phyloP scores from a whole-genome alignment of 2,113 vertebrate genomes.

The Corydoras maculifer region DNA sequence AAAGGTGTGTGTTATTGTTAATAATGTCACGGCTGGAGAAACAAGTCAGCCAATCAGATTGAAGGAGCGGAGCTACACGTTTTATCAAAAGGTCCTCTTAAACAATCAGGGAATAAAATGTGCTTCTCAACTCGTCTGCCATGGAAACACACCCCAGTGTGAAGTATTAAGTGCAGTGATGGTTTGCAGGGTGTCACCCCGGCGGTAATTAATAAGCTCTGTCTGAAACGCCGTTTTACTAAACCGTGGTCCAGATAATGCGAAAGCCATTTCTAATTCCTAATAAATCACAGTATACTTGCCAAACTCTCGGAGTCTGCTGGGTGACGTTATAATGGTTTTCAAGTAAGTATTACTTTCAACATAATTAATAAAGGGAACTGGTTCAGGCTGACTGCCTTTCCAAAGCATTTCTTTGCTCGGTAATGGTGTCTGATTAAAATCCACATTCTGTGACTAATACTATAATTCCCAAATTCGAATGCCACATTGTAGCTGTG shows the following conservation, averaged over 20 bases:
- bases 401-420: background rate
- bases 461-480: slow-evolving; percentile 41
- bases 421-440: slow-evolving; percentile 26
- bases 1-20: no score
- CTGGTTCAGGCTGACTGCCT: background rate
- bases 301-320: slow-evolving; percentile 8
- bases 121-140: background rate
- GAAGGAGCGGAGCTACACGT: no score
- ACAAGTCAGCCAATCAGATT: no score
- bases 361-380: slow-evolving; percentile 9
- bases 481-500: slow-evolving; percentile 35
- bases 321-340: slow-evolving; percentile 14
- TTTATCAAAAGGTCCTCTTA: no score
- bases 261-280: background rate
- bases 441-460: slow-evolving; percentile 42
- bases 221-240: no score
- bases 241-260: background rate
- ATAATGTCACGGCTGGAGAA: no score
- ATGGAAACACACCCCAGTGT: slow-evolving; percentile 7
- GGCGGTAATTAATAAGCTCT: background rate
- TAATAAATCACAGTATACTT: slow-evolving; percentile 1
- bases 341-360: slow-evolving; percentile 13
- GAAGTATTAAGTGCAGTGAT: slow-evolving; percentile 12
- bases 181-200: background rate
- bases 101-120: no score